Percentiles rank a stretch among this genome's conserved stretches.
Conservation (phyloP, 2,113 vertebrate genomes). For the Myiozetetes cayanensis region DNA sequence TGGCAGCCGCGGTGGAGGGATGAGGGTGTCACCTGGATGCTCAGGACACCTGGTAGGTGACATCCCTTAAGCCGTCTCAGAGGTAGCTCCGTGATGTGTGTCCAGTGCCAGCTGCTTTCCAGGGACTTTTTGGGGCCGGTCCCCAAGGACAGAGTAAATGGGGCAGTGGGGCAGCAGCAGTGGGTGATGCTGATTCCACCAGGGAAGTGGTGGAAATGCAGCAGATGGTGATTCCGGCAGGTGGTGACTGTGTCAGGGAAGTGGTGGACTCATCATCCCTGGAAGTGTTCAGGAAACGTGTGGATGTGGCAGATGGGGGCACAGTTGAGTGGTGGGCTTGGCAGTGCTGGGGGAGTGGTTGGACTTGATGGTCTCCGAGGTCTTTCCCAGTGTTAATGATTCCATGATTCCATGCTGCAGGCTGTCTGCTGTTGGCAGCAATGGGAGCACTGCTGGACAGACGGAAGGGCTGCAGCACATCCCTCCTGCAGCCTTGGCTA, state of each 20-base stretch:
- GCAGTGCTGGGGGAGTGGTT: background rate
- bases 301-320: background rate
- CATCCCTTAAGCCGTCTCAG: accelerated
- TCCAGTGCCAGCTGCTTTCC: background rate
- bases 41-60: background rate
- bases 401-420: background rate
- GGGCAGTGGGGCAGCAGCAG: background rate
- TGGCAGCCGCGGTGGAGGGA: background rate
- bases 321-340: background rate
- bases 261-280: background rate
- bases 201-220: background rate
- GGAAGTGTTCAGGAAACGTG: accelerated
- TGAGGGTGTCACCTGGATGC: background rate
- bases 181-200: background rate
- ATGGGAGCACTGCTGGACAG: background rate
- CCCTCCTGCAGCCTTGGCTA: background rate
- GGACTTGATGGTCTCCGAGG: background rate
- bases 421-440: background rate
- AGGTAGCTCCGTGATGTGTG: accelerated
- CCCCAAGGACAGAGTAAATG: too few species aligned
- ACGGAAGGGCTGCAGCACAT: background rate
- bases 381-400: background rate
- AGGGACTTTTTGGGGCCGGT: accelerated
- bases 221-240: background rate
- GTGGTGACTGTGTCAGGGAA: background rate